These are phyloP conservation scores for Tragelaphus strepsiceros DNA, from an alignment of 2,113 vertebrate species.

Conservation along the genomic window DNA sequence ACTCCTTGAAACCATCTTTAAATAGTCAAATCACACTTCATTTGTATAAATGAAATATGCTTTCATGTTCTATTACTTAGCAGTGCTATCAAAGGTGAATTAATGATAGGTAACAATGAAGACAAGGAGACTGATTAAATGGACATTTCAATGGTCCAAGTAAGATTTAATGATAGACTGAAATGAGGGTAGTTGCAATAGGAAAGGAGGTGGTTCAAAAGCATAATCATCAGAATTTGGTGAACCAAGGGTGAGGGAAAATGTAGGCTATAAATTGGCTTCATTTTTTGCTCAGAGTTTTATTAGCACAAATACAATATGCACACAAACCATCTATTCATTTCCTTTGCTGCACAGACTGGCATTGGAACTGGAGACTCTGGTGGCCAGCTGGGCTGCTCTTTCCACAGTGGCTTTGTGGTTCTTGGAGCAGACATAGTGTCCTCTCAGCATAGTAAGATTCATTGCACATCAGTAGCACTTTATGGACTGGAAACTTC, in stretches of 20 bases:
- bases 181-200: neutral
- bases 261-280: neutral
- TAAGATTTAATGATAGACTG: neutral
- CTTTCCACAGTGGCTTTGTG: neutral
- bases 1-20: neutral
- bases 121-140: neutral
- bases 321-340: neutral
- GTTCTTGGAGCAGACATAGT: neutral
- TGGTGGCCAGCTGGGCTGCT: neutral
- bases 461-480: neutral
- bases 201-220: neutral
- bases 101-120: neutral
- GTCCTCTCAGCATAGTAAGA: neutral
- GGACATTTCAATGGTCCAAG: neutral
- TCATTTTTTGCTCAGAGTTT: neutral
- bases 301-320: neutral
- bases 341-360: neutral
- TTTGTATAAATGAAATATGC: neutral
- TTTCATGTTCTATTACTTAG: neutral
- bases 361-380: neutral
- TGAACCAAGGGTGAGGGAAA: neutral
- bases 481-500: neutral
- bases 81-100: neutral
- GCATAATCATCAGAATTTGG: neutral
- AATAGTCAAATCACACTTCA: neutral